These are phyloP conservation scores for Automeris io DNA, from an alignment of 2,888 invertebrate genomes.

Conservation along the genomic window DNA sequence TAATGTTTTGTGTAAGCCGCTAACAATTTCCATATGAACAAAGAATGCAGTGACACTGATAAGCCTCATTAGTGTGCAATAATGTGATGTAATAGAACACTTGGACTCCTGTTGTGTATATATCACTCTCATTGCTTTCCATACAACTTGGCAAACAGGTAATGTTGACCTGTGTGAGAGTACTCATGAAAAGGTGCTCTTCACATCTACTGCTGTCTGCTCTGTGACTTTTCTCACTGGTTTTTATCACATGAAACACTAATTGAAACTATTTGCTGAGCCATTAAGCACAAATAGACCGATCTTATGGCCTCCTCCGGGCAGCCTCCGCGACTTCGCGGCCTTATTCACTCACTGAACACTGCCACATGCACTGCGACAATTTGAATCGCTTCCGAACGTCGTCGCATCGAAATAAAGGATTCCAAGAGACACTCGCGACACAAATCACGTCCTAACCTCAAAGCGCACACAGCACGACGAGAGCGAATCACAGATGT, in stretches of 20 bases:
- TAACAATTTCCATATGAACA: slow-evolving; percentile 1
- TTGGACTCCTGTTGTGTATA: slow-evolving; percentile 27
- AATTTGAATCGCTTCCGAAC: slow-evolving; percentile 14
- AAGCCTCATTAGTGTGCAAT: slow-evolving; percentile 28
- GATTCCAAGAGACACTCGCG: slow-evolving; percentile 22
- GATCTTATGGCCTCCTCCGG: slow-evolving; percentile 11
- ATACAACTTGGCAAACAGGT: slow-evolving; percentile 28
- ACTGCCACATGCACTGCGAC: slow-evolving; percentile 18
- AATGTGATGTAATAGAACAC: slow-evolving; percentile 31
- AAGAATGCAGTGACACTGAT: slow-evolving; percentile 19
- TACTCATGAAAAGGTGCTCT: slow-evolving; percentile 25
- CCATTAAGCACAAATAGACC: slow-evolving; percentile 25
- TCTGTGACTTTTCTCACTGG: not conserved
- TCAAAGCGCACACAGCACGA: slow-evolving; percentile 63
- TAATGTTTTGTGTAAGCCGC: not conserved
- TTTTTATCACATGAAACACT: slow-evolving; percentile 30
- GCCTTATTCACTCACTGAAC: slow-evolving; percentile 24
- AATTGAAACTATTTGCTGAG: slow-evolving; percentile 26
- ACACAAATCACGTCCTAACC: slow-evolving; percentile 62
- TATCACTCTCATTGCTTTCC: slow-evolving; percentile 28
- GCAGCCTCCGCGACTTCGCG: not conserved
- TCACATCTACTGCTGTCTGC: slow-evolving; percentile 21
- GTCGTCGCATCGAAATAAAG: not conserved
- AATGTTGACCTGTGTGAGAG: slow-evolving; percentile 25
- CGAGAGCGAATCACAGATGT: slow-evolving; percentile 63